Base-by-base conservation (phyloP, 1,140 invertebrate genomes). In the Solenopsis fugax region DNA sequence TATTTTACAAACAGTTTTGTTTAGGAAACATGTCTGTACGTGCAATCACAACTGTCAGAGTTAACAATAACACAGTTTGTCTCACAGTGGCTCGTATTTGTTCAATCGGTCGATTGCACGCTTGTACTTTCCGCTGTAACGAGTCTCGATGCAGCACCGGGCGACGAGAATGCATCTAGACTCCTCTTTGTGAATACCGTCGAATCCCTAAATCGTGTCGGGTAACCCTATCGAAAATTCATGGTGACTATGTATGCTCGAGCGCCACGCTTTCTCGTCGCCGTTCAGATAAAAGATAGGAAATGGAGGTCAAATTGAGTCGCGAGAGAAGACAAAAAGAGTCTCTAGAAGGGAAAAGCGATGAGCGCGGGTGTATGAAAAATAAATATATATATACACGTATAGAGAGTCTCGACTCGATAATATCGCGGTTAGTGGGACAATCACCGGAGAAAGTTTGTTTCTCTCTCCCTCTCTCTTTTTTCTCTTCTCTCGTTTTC, bases 371-470 rank as follows among this genome's bases (percentile, higher is more conserved):
- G 60, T 3, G 41, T 60, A 58, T n/a, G 71, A 24, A 85, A 65
- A 12, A 65, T 6, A 64, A 9, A n/a, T 37, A 37, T 7, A 37
- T 18, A 45, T 60, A 37, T 45, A 78, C 21, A 90, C 21, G 64
- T 37, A 90, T 91, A 93, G 92, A 94, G 93, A 93, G 93, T 89
- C 93, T 91, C 75, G 81, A 92, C 78, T 91, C 78, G 90, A 93
- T 94, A 91, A 95, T 94, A 95, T 95, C 91, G 93, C 92, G 94
- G 94, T 94, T 92, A 95, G 93, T 95, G 54, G 94, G 90, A 93
- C 93, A 92, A 94, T 94, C 93, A 93, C 86, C 92, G 91, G 94
- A 94, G 94, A 95, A 94, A 94, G 94, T 95, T 94, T 92, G 87
- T 88, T 89, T 88, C 89, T 87, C 92, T 6, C 10, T 6, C 21